These are phyloP conservation scores for Oryzias sinensis DNA, from an alignment of 2,797 vertebrate genomes.

Conservation along the genomic window DNA sequence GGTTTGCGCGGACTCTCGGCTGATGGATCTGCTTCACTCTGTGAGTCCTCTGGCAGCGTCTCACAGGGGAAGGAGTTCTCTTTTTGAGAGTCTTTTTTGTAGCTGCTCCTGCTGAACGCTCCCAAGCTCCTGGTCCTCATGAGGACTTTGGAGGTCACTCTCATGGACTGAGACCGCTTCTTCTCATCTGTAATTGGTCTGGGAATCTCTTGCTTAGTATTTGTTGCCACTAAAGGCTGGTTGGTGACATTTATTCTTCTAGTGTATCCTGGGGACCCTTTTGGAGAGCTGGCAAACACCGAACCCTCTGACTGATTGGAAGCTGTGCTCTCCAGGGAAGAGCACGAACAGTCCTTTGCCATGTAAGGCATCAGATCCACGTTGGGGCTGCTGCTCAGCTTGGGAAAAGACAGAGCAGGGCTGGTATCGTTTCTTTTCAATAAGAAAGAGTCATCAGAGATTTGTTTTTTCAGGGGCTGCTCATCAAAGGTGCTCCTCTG, in stretches of 20 bases:
- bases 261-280: conserved; percentile 78
- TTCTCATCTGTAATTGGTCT: conserved; percentile 67
- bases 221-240: conserved; percentile 72
- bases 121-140: conserved; percentile 77
- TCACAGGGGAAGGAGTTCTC: conserved; percentile 74
- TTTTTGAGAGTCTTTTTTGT: conserved; percentile 73
- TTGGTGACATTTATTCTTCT: conserved; percentile 69
- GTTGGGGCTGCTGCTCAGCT: conserved; percentile 54
- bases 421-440: conserved; percentile 19
- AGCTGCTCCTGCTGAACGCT: conserved; percentile 64
- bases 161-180: conserved; percentile 82
- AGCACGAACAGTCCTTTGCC: conserved; percentile 69
- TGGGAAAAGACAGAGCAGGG: conserved; percentile 45
- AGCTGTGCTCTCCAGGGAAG: conserved; percentile 81
- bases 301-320: conserved; percentile 83
- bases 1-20: conserved; percentile 45
- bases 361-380: conserved; percentile 44
- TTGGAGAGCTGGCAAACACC: conserved; percentile 83
- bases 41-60: conserved; percentile 76
- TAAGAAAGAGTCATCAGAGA: conserved; percentile 78
- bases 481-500: conserved; percentile 54
- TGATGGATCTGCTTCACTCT: conserved; percentile 72
- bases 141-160: conserved; percentile 68
- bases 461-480: conserved; percentile 75
- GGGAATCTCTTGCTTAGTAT: conserved; percentile 57